Base-by-base conservation (phyloP, 2,113 vertebrate genomes). In the Eudyptes chrysolophus region DNA sequence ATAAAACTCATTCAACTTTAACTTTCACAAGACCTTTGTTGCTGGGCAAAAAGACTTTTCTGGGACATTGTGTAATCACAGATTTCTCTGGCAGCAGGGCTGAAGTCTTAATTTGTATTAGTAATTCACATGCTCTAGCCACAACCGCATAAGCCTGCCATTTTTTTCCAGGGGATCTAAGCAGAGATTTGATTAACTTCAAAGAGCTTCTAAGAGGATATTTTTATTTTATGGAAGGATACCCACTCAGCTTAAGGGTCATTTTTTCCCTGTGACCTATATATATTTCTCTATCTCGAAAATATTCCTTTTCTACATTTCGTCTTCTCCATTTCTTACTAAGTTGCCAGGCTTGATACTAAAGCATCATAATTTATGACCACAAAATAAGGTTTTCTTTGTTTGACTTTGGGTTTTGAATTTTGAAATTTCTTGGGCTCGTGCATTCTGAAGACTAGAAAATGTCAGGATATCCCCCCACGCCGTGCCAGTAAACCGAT, bases 401-500 rank as follows among this genome's bases (percentile, higher is more conserved):
- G 3, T 51, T 87, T 81, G 15, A 57, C 7, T 80, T 74, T 27
- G 10, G 9, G 13, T 57, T 87, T 64, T 80, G 74, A 80, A 80
- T 76, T 65, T 34, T 68, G 42, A 52, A 13, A 55, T 44, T 19
- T 51, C 25, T 92, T 51, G 52, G 34, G 9, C 4, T 92, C 16
- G 9, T 46, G 11, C 4, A 11, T 66, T 62, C 9, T n/a, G 29
- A 91, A 81, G 51, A 55, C 26, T 26, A 62, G 34, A 78, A 74
- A 78, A 55, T n/a, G 9, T 49, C 14, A 49, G 6, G 19, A 15
- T 42, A 84, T 29, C 2, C 24, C 29, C 6, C 7, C 6, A 0
- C 0, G 1, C 16, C 13, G 2, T 46, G 44, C 10, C n/a, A 36
- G 4, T 49, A 68, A 89, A 86, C 2, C 19, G 13, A 61, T 11